Conservation (phyloP, 2,113 vertebrate genomes). For the Spheniscus mendiculus region DNA sequence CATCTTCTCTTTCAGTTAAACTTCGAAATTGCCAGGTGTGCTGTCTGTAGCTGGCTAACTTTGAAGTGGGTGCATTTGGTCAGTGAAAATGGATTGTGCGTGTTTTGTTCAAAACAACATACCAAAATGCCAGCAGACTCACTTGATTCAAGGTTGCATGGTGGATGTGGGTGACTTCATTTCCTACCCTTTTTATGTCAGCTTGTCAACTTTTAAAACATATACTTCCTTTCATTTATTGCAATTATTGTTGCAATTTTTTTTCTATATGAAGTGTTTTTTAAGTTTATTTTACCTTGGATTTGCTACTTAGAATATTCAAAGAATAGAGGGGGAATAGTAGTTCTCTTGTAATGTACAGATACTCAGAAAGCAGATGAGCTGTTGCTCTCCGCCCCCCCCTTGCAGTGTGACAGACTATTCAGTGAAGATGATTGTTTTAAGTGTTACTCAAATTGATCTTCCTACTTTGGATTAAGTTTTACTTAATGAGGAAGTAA, state of each 20-base stretch:
- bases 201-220: not conserved
- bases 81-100: not conserved
- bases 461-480: conserved; percentile 46
- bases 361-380: not conserved
- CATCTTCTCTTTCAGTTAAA: not conserved
- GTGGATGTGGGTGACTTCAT: not conserved
- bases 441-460: conserved; percentile 42
- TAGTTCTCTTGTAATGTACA: not conserved
- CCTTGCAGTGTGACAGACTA: not conserved
- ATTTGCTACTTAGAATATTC: not conserved
- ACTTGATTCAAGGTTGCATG: not conserved
- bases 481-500: conserved; percentile 38
- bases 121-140: not conserved
- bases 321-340: not conserved
- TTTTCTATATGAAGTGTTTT: not conserved
- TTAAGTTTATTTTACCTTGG: conserved; percentile 17
- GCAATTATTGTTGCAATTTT: not conserved
- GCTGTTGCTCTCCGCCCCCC: not conserved
- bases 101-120: not conserved
- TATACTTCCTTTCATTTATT: not conserved
- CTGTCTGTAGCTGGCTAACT: not conserved
- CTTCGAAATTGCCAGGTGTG: not conserved
- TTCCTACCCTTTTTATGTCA: not conserved
- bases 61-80: not conserved
- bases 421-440: not conserved